A percentile compares a stretch with the other conserved stretches of the same genome.
Conservation (phyloP, 23 tunicate species). For the Trididemnum miniatum region DNA sequence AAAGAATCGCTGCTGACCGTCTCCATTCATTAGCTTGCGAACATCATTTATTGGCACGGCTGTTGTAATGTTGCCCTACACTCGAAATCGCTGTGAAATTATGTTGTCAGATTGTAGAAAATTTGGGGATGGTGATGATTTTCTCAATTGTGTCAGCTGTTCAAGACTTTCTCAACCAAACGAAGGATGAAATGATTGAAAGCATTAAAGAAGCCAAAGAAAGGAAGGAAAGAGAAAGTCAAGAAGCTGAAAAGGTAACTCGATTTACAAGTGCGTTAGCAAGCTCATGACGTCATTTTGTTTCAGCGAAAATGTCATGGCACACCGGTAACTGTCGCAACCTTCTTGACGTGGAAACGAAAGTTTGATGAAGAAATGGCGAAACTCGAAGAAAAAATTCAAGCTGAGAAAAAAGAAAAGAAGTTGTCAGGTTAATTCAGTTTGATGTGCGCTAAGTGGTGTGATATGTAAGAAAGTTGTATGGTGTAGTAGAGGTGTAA, state of each 20-base stretch:
- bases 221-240: constrained; percentile 73
- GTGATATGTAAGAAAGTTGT: no score
- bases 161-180: constrained; percentile 76
- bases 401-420: constrained; percentile 31
- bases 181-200: constrained; percentile 47
- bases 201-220: constrained; percentile 58
- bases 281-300: no score
- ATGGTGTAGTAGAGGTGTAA: no score
- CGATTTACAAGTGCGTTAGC: no score
- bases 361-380: constrained; percentile 82
- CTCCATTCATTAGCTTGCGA: no score
- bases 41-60: no score
- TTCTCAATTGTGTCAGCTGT: constrained; percentile 80
- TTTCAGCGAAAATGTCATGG: constrained; percentile 86
- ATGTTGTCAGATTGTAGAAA: constrained; percentile 61
- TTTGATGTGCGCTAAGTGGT: background rate
- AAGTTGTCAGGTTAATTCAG: constrained; percentile 63
- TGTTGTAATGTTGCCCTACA: no score
- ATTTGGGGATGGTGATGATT: constrained; percentile 87
- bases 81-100: no score
- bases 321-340: constrained; percentile 86
- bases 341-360: constrained; percentile 86
- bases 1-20: no score
- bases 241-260: constrained; percentile 70
- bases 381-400: constrained; percentile 38